These are phyloP conservation scores for Clinocottus analis DNA, from an alignment of 2,113 vertebrate species.

Conservation along the genomic window DNA sequence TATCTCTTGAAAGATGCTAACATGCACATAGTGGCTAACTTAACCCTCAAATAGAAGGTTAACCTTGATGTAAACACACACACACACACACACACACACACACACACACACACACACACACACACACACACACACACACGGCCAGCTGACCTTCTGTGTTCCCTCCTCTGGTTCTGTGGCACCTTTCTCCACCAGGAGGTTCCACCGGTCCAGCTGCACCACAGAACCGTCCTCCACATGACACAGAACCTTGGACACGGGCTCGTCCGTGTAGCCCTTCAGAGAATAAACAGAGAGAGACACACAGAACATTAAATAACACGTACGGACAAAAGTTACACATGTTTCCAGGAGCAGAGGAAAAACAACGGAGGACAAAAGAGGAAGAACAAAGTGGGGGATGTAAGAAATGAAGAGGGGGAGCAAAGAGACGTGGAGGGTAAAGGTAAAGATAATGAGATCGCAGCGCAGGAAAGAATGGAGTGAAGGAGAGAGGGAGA, in stretches of 20 bases:
- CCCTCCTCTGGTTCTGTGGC: slow-evolving; percentile 86
- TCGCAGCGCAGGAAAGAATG: neutral
- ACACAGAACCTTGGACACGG: slow-evolving; percentile 96
- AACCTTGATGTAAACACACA: neutral
- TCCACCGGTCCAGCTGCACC: slow-evolving; percentile 98
- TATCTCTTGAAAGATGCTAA: neutral
- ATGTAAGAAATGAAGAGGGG: neutral
- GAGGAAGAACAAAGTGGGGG: no score
- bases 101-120: neutral
- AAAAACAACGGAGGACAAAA: neutral
- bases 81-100: neutral
- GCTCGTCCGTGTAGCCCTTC: slow-evolving; percentile 98
- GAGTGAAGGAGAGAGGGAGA: neutral
- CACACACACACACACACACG: neutral
- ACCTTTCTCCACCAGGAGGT: slow-evolving; percentile 90
- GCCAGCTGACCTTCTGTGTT: slow-evolving; percentile 82
- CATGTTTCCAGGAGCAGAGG: neutral
- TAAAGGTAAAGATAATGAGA: neutral
- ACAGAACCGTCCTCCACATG: slow-evolving; percentile 96
- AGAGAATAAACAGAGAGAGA: neutral
- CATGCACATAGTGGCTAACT: neutral
- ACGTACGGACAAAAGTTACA: neutral
- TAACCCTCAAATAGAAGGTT: neutral
- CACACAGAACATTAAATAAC: neutral
- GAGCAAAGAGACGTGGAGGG: no score